Conservation (phyloP, 2,797 vertebrate genomes). For the Amblyopsis hoosieri region DNA sequence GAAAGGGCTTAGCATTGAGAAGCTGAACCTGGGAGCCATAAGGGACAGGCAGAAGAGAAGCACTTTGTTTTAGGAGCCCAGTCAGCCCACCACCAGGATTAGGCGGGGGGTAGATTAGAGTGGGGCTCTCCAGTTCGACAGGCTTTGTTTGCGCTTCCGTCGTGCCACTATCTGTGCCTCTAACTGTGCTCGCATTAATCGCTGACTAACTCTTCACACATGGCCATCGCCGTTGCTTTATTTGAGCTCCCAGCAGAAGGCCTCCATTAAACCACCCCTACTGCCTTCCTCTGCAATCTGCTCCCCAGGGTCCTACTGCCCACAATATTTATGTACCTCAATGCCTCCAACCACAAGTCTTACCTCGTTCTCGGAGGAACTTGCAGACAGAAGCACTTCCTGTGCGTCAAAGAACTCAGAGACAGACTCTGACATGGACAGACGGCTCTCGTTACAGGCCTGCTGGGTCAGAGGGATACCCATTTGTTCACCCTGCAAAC, state of each 20-base stretch:
- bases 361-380: constrained; percentile 98
- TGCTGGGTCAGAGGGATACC: constrained; percentile 94
- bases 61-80: constrained; percentile 15
- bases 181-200: constrained; percentile 42
- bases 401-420: constrained; percentile 99
- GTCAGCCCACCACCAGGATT: constrained; percentile 13
- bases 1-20: constrained; percentile 25
- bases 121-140: constrained; percentile 3
- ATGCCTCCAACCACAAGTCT: constrained; percentile 1
- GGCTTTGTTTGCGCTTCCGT: constrained; percentile 30
- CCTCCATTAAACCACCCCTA: constrained; percentile 8
- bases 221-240: constrained; percentile 25
- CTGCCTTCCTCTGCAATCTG: constrained; percentile 8
- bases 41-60: constrained; percentile 2
- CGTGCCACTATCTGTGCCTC: constrained; percentile 29
- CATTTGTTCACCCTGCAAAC: constrained; percentile 87
- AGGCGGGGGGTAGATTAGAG: constrained; percentile 5
- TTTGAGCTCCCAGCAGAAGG: constrained; percentile 30
- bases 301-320: constrained; percentile 6
- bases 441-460: constrained; percentile 94
- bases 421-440: constrained; percentile 98
- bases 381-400: constrained; percentile 97
- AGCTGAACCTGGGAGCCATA: constrained; percentile 18
- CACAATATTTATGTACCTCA: background rate
- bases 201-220: constrained; percentile 41